Percentiles rank a stretch among this genome's conserved stretches.
Conservation (phyloP, 2,113 vertebrate species). For the Lepisosteus osseus region DNA sequence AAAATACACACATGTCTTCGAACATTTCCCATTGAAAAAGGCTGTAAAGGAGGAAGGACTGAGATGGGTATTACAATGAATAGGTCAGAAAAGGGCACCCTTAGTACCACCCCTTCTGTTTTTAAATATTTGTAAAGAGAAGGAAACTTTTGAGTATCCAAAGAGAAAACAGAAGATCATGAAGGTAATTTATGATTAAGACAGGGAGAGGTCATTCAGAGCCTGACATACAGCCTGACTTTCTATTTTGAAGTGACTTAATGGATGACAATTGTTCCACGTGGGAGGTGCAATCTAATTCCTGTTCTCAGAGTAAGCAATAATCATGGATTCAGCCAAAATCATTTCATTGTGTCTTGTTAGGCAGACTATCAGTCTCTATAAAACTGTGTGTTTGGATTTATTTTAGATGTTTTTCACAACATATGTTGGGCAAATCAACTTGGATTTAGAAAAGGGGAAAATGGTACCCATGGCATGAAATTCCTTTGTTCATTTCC, state of each 20-base stretch:
- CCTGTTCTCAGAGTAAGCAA: not conserved
- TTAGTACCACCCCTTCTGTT: constrained; percentile 35
- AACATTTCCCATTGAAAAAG: too few relatives aligned
- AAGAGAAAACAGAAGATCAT: not conserved
- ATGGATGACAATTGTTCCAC: constrained; percentile 15
- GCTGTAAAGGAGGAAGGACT: constrained; percentile 9
- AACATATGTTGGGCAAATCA: constrained; percentile 52
- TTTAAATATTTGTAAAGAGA: constrained; percentile 38
- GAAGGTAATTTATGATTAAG: not conserved
- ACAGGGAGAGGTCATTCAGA: not conserved
- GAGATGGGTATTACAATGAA: constrained; percentile 25
- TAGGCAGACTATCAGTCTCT: constrained; percentile 57
- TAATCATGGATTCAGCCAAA: constrained; percentile 5
- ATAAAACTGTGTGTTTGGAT: constrained; percentile 50
- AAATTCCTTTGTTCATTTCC: too few relatives aligned
- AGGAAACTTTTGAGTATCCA: constrained; percentile 23
- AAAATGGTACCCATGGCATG: too few relatives aligned
- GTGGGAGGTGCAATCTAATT: not conserved
- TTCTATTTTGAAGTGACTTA: constrained; percentile 18
- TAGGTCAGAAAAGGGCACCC: constrained; percentile 32
- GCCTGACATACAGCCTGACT: not conserved
- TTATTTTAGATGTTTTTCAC: constrained; percentile 58
- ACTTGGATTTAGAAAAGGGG: constrained; percentile 35
- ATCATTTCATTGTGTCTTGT: constrained; percentile 47
- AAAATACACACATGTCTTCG: too few relatives aligned